Conservation (phyloP, 2,113 vertebrate genomes). For the Urocynchramus pylzowi region DNA sequence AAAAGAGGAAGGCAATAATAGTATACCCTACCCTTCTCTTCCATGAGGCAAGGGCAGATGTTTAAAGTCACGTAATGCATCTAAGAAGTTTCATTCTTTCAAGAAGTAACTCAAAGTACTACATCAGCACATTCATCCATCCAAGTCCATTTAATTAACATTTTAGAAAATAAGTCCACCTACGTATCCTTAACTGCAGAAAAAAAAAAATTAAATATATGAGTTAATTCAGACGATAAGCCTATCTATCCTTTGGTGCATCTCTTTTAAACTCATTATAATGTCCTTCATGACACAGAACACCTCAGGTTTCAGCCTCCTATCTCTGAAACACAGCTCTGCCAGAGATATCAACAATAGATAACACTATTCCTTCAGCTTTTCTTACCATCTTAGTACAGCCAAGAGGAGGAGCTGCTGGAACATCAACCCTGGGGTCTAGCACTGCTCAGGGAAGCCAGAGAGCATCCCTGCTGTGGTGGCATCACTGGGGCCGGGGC, state of each 20-base stretch:
- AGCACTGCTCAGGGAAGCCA: neutral
- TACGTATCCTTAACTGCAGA: neutral
- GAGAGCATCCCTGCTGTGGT: fast-evolving
- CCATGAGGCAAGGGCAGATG: neutral
- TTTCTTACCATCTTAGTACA: neutral
- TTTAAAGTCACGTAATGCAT: neutral
- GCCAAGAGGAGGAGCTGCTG: neutral
- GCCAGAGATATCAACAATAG: neutral
- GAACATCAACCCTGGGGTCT: fast-evolving
- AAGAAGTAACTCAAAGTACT: neutral
- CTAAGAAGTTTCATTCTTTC: neutral
- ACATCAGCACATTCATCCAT: neutral
- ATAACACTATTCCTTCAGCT: neutral
- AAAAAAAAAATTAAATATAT: neutral
- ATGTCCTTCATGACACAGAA: neutral
- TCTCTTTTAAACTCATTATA: neutral
- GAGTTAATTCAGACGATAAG: neutral
- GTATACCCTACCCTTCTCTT: neutral
- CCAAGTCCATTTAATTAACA: neutral
- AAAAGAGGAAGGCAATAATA: neutral
- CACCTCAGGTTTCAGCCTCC: neutral
- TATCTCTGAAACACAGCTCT: neutral
- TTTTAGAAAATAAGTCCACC: neutral
- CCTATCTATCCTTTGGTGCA: neutral
- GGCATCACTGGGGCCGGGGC: neutral